Evolutionary conservation across 2,888 invertebrate genomes (phyloP), one percentile per base, ranked within the genome.

Genomic region (Sinohyriopsis cumingii): DNA sequence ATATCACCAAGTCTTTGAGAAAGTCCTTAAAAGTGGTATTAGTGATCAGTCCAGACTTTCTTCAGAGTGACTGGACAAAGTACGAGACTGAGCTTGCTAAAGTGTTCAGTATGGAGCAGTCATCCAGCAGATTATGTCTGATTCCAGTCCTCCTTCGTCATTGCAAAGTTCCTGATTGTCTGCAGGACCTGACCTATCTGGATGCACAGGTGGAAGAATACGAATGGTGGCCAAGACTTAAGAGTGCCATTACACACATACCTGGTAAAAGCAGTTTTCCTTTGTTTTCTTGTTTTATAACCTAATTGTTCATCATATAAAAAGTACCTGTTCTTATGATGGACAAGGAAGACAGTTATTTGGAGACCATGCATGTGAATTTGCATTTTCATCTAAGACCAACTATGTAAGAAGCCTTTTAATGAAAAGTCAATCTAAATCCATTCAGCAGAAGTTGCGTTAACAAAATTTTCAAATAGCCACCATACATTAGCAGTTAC

Each of bases 61-160:
- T 71, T 63, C 18, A 64, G 28, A 71, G 71, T 59, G 12, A 63
- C 6, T 71, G 67, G 66, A 66, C 66, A 18, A 62, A 66, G 63
- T 70, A 63, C 59, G 70, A 70, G 53, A 70, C 70, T 3, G 62
- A 70, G 33, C 20, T 70, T 53, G 70, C 70, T 19, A 5, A 28
- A 28, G 54, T 66, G 25, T n/a, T 62, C 3, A 59, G 60, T 28
- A 66, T 54, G 28, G 55, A 66, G 6, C 25, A 56, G 22, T 53
- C 55, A 7, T n/a, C 64, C 1, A 24, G 18, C 55, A 63, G 59
- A n/a, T n/a, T 70, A 19, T 24, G 45, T 18, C n/a, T 70, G 19
- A 59, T 70, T 19, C 70, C 70, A 12, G 70, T 70, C 7, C 28
- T 70, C 19, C 24, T 70, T 25, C 53, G 57, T 33, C 1, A 56